Evolutionary conservation across 2,113 vertebrate species (phyloP).

Genomic region (Myotis brandtii): DNA sequence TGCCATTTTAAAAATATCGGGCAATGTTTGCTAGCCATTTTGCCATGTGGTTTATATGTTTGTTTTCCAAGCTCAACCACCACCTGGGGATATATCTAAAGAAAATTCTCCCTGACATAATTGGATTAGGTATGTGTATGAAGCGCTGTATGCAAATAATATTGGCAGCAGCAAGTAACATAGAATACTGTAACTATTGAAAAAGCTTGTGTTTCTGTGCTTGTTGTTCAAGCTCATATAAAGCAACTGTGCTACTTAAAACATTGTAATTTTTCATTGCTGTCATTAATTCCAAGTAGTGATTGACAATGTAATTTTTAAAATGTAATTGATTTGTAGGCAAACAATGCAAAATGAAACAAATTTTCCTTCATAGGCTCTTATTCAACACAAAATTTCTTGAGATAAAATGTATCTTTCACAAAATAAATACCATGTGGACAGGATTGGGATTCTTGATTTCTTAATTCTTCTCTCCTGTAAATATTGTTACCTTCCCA

Average conservation of each 20-base stretch:
- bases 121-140: background rate
- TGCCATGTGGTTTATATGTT: background rate
- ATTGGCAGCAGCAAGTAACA: background rate
- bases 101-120: background rate
- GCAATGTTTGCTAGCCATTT: background rate
- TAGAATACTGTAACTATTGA: background rate
- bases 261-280: background rate
- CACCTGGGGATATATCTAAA: background rate
- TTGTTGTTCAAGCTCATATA: background rate
- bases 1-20: background rate
- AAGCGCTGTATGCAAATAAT: background rate
- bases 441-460: background rate
- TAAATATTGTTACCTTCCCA: too few relatives aligned
- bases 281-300: background rate
- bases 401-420: background rate
- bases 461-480: too few relatives aligned
- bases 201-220: background rate
- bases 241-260: background rate
- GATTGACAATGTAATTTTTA: background rate
- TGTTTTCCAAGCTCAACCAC: background rate
- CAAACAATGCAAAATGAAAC: background rate
- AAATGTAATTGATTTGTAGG: background rate
- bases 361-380: background rate
- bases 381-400: background rate
- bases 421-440: background rate